Base-by-base conservation (phyloP, 1,140 invertebrate species). In the Proales similis region DNA sequence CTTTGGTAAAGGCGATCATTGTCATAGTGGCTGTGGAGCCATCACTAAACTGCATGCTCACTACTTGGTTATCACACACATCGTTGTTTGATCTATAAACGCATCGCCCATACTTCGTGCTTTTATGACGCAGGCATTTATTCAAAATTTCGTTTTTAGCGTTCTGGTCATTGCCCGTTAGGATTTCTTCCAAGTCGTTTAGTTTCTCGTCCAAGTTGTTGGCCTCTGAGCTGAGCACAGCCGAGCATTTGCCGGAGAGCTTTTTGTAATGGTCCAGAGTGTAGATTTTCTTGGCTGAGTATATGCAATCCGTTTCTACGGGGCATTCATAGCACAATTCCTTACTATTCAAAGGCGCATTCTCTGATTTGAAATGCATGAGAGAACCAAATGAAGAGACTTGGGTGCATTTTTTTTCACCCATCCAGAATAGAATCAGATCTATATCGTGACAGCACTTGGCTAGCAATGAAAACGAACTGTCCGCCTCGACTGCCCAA, bases 361-460 rank as follows among this genome's bases (percentile, higher is more conserved):
- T 65, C 19, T 61, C 51, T 20, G 19, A 67, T 65, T 53, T 66
- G 63, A 79, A 79, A 65, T 80, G 78, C 48, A 69, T 70, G 14
- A 79, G 63, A 38, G 69, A 70, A 14, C 78, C 78, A 70, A 80
- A 78, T 17, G 77, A 78, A 11, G 77, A 75, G 0, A 79, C 69
- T 64, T 68, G 69, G 17, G 65, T 64, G 65, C 73, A 74, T 63
- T 67, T 68, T 20, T 69, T 67, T 6, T 67, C 65, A 0, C 68
- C 68, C 72, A 80, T 75, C 74, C 77, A 78, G 63, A 72, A 75
- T 19, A 63, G 64, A 43, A 80, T 72, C 6, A 79, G 70, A 63
- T 80, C 78, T 49, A 80, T 49, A 64, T 80, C 78, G 70, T 80
- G 78, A 65, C 78, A 80, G 66, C 74, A 77, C 65, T 80, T 79